Base-by-base conservation (phyloP, 2,113 vertebrate species). In the Pholis gunnellus region DNA sequence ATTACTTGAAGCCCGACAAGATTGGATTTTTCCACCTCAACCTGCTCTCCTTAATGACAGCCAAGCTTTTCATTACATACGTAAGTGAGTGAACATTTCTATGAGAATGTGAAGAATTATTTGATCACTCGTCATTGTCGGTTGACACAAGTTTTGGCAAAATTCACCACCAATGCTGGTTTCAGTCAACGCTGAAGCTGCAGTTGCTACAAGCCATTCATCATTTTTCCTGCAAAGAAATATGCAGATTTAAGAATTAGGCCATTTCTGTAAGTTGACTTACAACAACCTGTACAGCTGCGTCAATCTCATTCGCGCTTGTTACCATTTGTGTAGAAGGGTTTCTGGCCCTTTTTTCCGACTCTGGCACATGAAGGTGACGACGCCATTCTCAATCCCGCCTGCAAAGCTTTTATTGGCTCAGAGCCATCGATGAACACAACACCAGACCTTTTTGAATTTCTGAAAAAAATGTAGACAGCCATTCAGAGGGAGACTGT, bases 361-460 rank as follows among this genome's bases (percentile, higher is more conserved):
- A 14, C 22, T 75, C 9, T 25, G 14, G 36, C 34, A 65, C n/a
- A 57, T 20, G 36, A 29, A 76, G 18, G 63, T 75, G 46, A 75
- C 15, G 42, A 52, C 29, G 3, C n/a, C 46, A 14, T 54, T 42
- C 25, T 56, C 27, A 15, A 42, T 56, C 5, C 50, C 3, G 1
- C 61, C 46, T 65, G 36, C n/a, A 75, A 54, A 56, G 60, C 48
- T 66, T 65, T 40, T 27, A 42, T 65, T 75, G 31, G 46, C 73
- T 40, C 46, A 14, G 11, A 57, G 48, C 48, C 9, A 1, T 57
- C 18, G 1, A 67, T 67, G 14, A 31, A 22, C 29, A 18, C 29
- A 38, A 38, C 29, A 40, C 61, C 60, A 31, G 38, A 67, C 25
- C 18, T 17, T 64, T 40, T 27, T 56, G 34, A 42, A 42, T 42